Evolutionary conservation across 2,888 invertebrate species (phyloP).

Genomic region (Hypercompe scribonia): DNA sequence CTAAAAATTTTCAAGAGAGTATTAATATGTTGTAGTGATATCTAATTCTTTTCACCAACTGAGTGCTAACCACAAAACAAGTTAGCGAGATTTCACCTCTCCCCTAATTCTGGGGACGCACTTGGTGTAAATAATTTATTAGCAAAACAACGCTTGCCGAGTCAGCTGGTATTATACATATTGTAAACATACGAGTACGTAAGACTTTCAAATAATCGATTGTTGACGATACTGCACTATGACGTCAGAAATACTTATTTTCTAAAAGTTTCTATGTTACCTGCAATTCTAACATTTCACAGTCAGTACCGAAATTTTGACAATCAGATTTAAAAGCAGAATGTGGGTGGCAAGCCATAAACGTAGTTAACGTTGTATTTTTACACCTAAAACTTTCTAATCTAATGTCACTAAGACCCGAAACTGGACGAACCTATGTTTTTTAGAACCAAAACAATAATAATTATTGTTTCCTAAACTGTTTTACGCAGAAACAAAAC

Average conservation of each 20-base stretch:
- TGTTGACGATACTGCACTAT: neutral
- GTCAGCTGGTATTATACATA: no score
- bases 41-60: no score
- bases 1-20: no score
- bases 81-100: no score
- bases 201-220: neutral
- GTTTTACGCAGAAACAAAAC: neutral
- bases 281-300: neutral
- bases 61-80: no score
- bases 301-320: neutral
- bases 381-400: neutral
- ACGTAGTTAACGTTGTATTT: no score
- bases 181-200: neutral
- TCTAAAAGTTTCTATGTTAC: neutral
- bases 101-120: no score
- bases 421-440: neutral
- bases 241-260: neutral
- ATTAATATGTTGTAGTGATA: no score
- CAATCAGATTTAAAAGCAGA: neutral
- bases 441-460: neutral
- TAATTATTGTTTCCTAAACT: neutral
- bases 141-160: no score
- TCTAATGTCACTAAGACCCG: neutral
- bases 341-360: neutral
- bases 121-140: no score